Conservation (phyloP, 2,113 vertebrate species). For the Ahaetulla prasina region DNA sequence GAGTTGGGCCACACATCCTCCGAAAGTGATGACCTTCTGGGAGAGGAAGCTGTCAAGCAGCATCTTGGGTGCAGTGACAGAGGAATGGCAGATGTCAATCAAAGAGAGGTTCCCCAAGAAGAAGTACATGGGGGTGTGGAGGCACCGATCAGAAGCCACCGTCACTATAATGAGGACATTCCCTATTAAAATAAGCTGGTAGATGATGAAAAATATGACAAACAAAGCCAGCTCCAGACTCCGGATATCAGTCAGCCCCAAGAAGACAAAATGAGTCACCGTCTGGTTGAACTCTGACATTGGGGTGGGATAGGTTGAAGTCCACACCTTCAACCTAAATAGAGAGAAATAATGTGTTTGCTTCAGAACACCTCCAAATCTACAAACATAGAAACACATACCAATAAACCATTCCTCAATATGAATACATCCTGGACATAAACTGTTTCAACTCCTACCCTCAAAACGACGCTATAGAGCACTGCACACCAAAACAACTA, state of each 20-base stretch:
- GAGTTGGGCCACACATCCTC: slow-evolving; percentile 58
- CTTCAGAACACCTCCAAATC: not conserved
- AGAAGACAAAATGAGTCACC: slow-evolving; percentile 59
- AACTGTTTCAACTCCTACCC: too few relatives aligned
- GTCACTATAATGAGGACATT: slow-evolving; percentile 52
- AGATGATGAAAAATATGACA: slow-evolving; percentile 40
- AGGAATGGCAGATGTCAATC: slow-evolving; percentile 63
- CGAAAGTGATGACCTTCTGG: slow-evolving; percentile 56
- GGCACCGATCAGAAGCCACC: slow-evolving; percentile 16
- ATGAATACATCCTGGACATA: too few relatives aligned
- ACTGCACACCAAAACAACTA: too few relatives aligned
- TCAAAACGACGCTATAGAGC: too few relatives aligned
- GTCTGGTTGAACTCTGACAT: not conserved
- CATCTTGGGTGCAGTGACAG: slow-evolving; percentile 65
- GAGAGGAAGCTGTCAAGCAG: slow-evolving; percentile 45
- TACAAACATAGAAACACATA: not conserved
- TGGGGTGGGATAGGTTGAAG: not conserved
- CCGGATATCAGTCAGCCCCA: slow-evolving; percentile 51
- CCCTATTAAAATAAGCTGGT: slow-evolving; percentile 51
- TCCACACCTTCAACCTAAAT: not conserved
- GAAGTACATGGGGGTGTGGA: slow-evolving; percentile 66
- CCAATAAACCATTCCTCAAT: not conserved
- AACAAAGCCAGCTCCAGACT: slow-evolving; percentile 42
- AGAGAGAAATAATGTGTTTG: not conserved
- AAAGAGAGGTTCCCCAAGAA: slow-evolving; percentile 65